Evolutionary conservation across 1,140 invertebrate genomes (phyloP).

Genomic region (Drosophila murphyi): DNA sequence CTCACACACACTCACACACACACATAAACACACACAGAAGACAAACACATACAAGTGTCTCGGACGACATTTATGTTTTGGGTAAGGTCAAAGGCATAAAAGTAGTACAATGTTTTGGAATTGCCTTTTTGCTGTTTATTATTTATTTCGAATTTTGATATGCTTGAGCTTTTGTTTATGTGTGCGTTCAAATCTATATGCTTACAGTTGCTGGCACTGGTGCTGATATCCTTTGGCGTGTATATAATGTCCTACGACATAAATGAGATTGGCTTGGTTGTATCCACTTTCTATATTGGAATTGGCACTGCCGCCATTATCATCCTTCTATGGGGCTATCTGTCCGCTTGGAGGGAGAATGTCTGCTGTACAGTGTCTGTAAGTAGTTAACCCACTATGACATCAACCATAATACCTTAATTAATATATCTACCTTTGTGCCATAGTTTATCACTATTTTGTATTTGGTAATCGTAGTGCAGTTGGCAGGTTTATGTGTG

Average conservation of each 20-base stretch:
- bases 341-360: conserved; percentile 71
- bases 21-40: not conserved
- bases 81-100: conserved; percentile 40
- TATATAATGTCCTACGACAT: conserved; percentile 69
- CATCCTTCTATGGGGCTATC: conserved; percentile 68
- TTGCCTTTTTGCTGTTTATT: not conserved
- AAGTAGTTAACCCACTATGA: conserved; percentile 28
- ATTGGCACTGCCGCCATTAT: conserved; percentile 57
- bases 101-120: conserved; percentile 12
- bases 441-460: conserved; percentile 66
- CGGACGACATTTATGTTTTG: conserved; percentile 13
- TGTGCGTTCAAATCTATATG: not conserved
- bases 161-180: not conserved
- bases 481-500: conserved; percentile 44
- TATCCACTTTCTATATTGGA: conserved; percentile 52
- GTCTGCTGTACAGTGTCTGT: conserved; percentile 79
- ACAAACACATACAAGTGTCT: not conserved
- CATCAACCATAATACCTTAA: conserved; percentile 2
- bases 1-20: conserved; percentile 8
- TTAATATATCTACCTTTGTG: not conserved
- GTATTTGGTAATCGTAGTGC: conserved; percentile 61
- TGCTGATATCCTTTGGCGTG: conserved; percentile 72
- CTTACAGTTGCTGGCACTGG: conserved; percentile 68
- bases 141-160: not conserved
- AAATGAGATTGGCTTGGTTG: conserved; percentile 40